phyloP scores from a whole-genome alignment of 2,113 vertebrate species.

The Vidua macroura region DNA sequence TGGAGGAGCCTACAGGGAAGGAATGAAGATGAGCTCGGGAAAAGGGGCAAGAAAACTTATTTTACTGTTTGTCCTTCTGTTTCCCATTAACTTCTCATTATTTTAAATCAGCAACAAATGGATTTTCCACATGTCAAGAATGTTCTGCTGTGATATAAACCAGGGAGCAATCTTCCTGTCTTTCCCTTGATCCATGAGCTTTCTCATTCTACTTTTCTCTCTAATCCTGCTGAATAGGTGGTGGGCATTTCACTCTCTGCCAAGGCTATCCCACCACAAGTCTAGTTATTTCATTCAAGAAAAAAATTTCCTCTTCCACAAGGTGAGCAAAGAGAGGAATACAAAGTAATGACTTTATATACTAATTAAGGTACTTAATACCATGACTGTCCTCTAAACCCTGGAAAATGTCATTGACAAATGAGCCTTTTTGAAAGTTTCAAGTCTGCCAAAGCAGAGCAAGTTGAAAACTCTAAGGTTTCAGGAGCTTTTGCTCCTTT shows the following conservation, averaged over 20 bases:
- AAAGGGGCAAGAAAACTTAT: neutral
- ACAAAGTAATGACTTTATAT: neutral
- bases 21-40: fast-evolving
- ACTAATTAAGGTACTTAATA: neutral
- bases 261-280: neutral
- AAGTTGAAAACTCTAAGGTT: neutral
- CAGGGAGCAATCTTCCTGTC: neutral
- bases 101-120: neutral
- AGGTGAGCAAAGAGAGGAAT: neutral
- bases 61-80: neutral
- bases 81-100: neutral
- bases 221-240: neutral
- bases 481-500: neutral
- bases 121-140: neutral
- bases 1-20: neutral
- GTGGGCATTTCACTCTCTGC: neutral
- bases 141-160: neutral
- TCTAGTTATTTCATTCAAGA: neutral
- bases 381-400: neutral
- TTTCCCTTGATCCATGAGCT: neutral
- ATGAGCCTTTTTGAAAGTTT: neutral
- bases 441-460: neutral
- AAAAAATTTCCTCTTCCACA: neutral
- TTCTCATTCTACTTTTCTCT: neutral
- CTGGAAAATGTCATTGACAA: neutral